Conservation (phyloP, 1,140 invertebrate species). For the Coenobita brevimanus region DNA sequence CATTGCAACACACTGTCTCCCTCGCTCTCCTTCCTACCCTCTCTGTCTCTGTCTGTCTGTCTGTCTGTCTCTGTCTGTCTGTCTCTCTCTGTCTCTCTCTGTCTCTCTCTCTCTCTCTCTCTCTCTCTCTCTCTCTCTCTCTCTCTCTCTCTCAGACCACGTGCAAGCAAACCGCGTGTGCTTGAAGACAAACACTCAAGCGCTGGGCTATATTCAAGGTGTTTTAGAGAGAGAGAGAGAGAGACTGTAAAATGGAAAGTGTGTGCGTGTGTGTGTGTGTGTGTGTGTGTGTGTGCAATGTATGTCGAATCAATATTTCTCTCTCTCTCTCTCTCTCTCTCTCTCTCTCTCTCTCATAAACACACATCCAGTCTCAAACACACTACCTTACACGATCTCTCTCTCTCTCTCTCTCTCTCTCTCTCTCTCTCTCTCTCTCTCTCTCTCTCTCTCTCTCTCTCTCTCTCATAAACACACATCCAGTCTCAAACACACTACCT, state of each 20-base stretch:
- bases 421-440: not conserved
- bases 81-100: not conserved
- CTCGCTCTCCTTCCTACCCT: no score
- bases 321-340: not conserved
- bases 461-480: not conserved
- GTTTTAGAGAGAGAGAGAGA: no score
- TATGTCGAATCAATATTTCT: not conserved
- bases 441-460: not conserved
- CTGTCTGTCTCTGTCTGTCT: constrained; percentile 7
- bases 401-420: constrained; percentile 1
- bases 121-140: not conserved
- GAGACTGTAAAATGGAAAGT: no score
- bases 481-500: not conserved
- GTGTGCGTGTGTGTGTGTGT: no score
- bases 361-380: not conserved
- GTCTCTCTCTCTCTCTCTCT: not conserved
- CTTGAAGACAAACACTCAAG: not conserved
- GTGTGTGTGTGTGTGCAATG: not conserved
- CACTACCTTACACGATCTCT: not conserved
- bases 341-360: not conserved
- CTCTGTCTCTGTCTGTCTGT: not conserved
- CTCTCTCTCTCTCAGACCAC: no score
- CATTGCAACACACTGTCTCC: not conserved
- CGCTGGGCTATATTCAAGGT: not conserved
- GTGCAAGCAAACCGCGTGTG: not conserved